phyloP scores from a whole-genome alignment of 2,797 vertebrate species.

The Heterohyrax brucei region DNA sequence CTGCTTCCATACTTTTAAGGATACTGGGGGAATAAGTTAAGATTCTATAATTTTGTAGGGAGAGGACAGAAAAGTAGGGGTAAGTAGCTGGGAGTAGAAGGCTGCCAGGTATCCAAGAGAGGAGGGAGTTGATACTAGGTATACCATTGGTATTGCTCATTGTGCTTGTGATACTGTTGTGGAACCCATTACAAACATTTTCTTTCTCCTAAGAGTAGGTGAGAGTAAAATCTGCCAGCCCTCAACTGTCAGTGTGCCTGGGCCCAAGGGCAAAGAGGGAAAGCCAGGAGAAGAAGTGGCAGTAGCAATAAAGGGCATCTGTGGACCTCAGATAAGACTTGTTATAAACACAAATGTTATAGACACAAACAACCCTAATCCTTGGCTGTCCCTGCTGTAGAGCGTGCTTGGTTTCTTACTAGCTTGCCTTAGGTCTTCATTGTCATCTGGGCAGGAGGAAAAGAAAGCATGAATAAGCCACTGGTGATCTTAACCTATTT shows the following conservation, averaged over 20 bases:
- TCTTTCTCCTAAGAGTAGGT: background rate
- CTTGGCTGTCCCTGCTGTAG: background rate
- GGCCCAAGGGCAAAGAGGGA: background rate
- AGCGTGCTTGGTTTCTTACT: rapidly evolving
- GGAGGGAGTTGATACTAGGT: too few species aligned
- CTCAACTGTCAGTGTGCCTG: background rate
- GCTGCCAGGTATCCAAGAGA: background rate
- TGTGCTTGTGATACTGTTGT: background rate
- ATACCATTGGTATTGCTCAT: background rate
- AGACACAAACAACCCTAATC: background rate
- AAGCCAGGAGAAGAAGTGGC: background rate
- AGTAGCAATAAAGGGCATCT: background rate
- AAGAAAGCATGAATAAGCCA: background rate
- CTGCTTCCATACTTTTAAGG: background rate
- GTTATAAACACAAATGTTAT: background rate
- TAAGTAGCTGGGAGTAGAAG: background rate
- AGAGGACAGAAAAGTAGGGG: background rate
- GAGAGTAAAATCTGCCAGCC: background rate
- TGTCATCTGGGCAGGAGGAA: background rate
- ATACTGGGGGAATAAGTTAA: background rate
- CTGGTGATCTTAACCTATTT: background rate
- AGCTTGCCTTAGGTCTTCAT: background rate
- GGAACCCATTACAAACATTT: background rate
- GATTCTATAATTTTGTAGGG: background rate
- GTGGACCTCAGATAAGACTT: background rate